These are phyloP conservation scores for Stichopus chloronotus DNA, from an alignment of 35 echinoderm and acorn worm species.

Conservation along the genomic window DNA sequence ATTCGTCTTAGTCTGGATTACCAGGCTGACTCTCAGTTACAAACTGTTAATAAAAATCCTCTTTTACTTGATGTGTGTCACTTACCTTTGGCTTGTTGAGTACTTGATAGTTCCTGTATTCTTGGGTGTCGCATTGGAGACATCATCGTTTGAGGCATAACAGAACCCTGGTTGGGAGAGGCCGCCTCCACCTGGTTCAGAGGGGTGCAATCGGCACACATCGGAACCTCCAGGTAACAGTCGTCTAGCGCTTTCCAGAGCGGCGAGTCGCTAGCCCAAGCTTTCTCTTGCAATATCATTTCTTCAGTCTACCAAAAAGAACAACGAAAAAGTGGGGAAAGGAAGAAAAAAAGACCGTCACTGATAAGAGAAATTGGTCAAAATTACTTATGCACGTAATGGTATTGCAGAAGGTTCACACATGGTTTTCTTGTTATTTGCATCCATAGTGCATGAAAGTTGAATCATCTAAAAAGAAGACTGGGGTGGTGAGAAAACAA, in stretches of 20 bases:
- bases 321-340: neutral
- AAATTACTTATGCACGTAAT: neutral
- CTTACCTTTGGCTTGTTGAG: neutral
- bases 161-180: neutral
- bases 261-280: conserved; percentile 82
- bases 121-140: conserved; percentile 61
- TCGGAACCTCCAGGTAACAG: conserved; percentile 58
- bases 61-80: neutral
- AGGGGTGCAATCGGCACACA: conserved; percentile 86
- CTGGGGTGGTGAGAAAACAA: too few relatives aligned
- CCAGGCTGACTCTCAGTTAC: too few relatives aligned
- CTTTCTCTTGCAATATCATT: conserved; percentile 79
- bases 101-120: conserved; percentile 48
- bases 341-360: neutral
- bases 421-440: too few relatives aligned
- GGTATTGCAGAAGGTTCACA: neutral
- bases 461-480: too few relatives aligned
- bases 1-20: too few relatives aligned
- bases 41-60: too few relatives aligned
- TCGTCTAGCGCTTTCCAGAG: conserved; percentile 87
- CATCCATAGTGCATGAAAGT: too few relatives aligned
- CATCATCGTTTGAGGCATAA: conserved; percentile 52
- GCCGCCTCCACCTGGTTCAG: conserved; percentile 64
- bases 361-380: neutral
- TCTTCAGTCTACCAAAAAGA: conserved; percentile 76